phyloP scores from a whole-genome alignment of 1,140 invertebrate genomes.

The Brachionus asplanchnoidis region DNA sequence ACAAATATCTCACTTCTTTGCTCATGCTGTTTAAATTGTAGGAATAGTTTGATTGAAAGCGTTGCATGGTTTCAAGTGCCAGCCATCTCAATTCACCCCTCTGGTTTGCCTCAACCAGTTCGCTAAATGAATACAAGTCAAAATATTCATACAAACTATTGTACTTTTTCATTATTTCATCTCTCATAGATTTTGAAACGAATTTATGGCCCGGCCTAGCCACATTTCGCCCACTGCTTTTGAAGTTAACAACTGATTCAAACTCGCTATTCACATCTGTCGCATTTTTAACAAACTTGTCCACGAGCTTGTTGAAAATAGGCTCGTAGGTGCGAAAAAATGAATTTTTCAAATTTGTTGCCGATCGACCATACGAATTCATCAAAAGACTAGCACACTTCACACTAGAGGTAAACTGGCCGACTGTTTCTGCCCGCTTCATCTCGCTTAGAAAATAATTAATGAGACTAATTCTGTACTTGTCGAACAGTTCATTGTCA shows the following conservation, averaged over 20 bases:
- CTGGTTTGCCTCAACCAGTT: not conserved
- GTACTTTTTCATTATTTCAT: constrained; percentile 3
- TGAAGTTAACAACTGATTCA: not conserved
- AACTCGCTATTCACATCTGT: not conserved
- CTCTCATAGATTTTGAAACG: not conserved
- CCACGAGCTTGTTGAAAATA: not conserved
- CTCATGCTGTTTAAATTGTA: constrained; percentile 2
- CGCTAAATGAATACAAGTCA: not conserved
- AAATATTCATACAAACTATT: constrained; percentile 10
- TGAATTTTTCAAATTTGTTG: not conserved
- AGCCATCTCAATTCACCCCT: not conserved
- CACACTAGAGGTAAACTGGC: not conserved
- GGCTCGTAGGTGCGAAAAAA: not conserved
- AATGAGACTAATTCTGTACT: not conserved
- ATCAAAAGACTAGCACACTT: not conserved
- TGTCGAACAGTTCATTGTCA: not conserved
- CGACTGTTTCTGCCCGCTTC: not conserved
- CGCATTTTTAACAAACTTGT: not conserved
- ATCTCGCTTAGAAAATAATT: not conserved
- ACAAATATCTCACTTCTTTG: not conserved
- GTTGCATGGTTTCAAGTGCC: not conserved
- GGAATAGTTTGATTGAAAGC: not conserved
- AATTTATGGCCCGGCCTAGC: not conserved
- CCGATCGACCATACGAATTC: not conserved
- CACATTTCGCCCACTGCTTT: not conserved